A percentile compares a stretch with the other conserved stretches of the same genome.
Conservation (phyloP, 2,888 invertebrate genomes). For the Ectemnius lituratus region DNA sequence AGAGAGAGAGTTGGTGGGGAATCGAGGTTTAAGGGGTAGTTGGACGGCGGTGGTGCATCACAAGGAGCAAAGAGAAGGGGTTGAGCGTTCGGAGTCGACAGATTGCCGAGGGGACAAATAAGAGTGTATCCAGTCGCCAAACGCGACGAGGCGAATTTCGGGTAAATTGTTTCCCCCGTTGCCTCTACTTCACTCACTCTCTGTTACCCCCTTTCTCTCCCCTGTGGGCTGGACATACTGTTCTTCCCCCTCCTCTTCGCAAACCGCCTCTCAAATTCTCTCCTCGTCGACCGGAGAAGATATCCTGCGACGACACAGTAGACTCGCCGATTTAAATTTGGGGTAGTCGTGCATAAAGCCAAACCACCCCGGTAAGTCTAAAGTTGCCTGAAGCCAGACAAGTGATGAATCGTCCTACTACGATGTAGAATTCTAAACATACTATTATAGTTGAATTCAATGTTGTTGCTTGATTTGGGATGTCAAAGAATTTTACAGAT, state of each 20-base stretch:
- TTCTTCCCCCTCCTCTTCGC: slow-evolving; percentile 33
- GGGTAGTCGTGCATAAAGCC: slow-evolving; percentile 48
- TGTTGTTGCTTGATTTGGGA: no score
- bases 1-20: slow-evolving; percentile 32
- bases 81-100: slow-evolving; percentile 69
- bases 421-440: no score
- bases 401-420: no score
- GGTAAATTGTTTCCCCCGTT: slow-evolving; percentile 73
- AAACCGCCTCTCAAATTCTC: slow-evolving; percentile 44
- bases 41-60: slow-evolving; percentile 51
- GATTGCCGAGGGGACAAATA: slow-evolving; percentile 74
- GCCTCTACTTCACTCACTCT: slow-evolving; percentile 26
- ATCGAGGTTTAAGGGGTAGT: slow-evolving; percentile 48
- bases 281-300: slow-evolving; percentile 57
- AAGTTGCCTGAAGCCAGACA: no score
- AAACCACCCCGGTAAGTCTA: slow-evolving; percentile 29
- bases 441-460: no score
- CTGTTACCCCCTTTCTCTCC: slow-evolving; percentile 25
- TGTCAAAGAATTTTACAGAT: no score
- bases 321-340: slow-evolving; percentile 62
- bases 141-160: slow-evolving; percentile 73
- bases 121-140: slow-evolving; percentile 72
- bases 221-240: background rate
- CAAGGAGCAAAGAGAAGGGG: slow-evolving; percentile 61
- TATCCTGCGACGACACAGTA: slow-evolving; percentile 50